phyloP scores from a whole-genome alignment of 2,888 invertebrate species.

The Chymomyza fuscimana region DNA sequence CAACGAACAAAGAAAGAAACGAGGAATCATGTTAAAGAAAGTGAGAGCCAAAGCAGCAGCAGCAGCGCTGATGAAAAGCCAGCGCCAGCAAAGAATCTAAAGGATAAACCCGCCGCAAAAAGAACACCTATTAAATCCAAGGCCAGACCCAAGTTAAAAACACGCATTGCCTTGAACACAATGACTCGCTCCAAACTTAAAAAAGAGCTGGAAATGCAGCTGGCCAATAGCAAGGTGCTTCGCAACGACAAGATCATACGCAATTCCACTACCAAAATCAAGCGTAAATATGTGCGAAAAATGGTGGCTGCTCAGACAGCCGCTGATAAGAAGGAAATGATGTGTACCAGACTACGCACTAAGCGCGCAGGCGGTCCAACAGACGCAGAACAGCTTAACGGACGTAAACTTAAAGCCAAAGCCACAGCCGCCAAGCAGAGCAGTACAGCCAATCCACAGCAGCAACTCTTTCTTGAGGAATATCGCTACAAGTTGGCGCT shows the following conservation, averaged over 20 bases:
- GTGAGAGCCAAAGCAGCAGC: constrained; percentile 8
- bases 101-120: constrained; percentile 1
- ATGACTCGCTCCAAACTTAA: constrained; percentile 80
- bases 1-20: background rate
- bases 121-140: constrained; percentile 2
- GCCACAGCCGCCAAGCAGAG: constrained; percentile 81
- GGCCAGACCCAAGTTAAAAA: background rate
- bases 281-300: constrained; percentile 74
- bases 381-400: constrained; percentile 68
- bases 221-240: constrained; percentile 78
- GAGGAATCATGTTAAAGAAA: constrained; percentile 1
- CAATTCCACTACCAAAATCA: constrained; percentile 74
- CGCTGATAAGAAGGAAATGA: constrained; percentile 58
- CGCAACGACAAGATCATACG: constrained; percentile 78
- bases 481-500: constrained; percentile 90
- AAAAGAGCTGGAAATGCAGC: constrained; percentile 76
- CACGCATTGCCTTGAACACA: constrained; percentile 69
- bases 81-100: constrained; percentile 11
- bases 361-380: constrained; percentile 46
- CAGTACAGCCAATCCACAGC: constrained; percentile 47
- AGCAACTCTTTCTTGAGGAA: constrained; percentile 82
- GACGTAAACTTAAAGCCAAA: constrained; percentile 36
- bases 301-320: constrained; percentile 45
- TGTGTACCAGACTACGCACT: constrained; percentile 66
- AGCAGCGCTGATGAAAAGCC: constrained; percentile 6